Evolutionary conservation across 2,888 invertebrate genomes (phyloP).

Genomic region (Mesopsocus fuscifrons): DNA sequence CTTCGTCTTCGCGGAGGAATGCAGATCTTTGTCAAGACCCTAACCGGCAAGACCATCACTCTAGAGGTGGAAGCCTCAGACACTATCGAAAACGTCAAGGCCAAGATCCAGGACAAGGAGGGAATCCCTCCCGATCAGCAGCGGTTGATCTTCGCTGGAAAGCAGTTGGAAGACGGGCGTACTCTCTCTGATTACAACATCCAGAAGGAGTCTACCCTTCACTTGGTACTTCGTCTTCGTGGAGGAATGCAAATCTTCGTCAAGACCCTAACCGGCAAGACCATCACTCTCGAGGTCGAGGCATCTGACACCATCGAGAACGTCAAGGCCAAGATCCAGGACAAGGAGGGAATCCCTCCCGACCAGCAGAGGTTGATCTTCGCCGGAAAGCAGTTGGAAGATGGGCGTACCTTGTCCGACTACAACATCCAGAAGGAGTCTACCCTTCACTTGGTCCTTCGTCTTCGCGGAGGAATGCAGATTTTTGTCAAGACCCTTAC

Average conservation of each 20-base stretch:
- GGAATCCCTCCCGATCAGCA: conserved; percentile 5
- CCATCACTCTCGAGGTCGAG: conserved; percentile 27
- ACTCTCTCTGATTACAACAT: conserved; percentile 5
- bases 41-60: conserved; percentile 33
- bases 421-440: conserved; percentile 33
- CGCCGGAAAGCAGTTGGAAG: conserved; percentile 36
- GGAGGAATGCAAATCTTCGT: conserved; percentile 35
- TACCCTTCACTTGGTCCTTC: conserved; percentile 6
- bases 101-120: conserved; percentile 3
- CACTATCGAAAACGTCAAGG: conserved; percentile 4
- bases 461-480: conserved; percentile 5
- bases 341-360: conserved; percentile 20
- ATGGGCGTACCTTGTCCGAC: conserved; percentile 35
- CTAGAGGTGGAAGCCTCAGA: conserved; percentile 33
- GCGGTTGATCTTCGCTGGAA: conserved; percentile 17
- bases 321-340: conserved; percentile 27
- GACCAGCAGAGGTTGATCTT: conserved; percentile 32
- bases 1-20: conserved; percentile 40
- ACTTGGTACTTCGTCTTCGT: conserved; percentile 32
- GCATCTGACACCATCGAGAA: conserved; percentile 31
- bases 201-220: conserved; percentile 30
- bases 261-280: conserved; percentile 28
- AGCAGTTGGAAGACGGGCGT: conserved; percentile 25
- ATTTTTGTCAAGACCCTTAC: conserved; percentile 6
- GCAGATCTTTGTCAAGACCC: conserved; percentile 41